Evolutionary conservation across 1,140 invertebrate species (phyloP).

Genomic region (Leptinotarsa lineolata): DNA sequence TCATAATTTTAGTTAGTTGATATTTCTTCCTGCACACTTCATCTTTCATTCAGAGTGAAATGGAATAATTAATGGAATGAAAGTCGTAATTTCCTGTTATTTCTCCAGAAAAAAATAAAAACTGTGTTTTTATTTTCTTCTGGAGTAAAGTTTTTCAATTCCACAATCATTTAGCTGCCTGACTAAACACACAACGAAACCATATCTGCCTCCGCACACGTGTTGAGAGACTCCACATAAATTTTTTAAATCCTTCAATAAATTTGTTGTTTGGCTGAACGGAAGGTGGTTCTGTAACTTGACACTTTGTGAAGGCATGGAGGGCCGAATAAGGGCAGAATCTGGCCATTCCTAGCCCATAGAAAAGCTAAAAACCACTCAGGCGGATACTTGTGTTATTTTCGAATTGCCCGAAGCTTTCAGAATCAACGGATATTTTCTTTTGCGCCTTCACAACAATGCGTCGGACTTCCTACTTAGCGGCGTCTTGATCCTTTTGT

Average conservation of each 20-base stretch:
- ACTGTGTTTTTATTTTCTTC: too few relatives aligned
- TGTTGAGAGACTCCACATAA: slow-evolving; percentile 8
- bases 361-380: slow-evolving; percentile 41
- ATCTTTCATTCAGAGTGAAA: too few relatives aligned
- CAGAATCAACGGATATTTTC: slow-evolving; percentile 17
- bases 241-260: slow-evolving; percentile 24
- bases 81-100: too few relatives aligned
- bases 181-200: background rate
- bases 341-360: slow-evolving; percentile 38
- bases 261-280: slow-evolving; percentile 22
- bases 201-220: slow-evolving; percentile 2
- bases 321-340: slow-evolving; percentile 18
- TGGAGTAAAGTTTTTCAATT: too few relatives aligned
- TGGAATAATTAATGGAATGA: too few relatives aligned
- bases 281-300: slow-evolving; percentile 37
- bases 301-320: slow-evolving; percentile 36
- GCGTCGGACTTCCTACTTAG: slow-evolving; percentile 25
- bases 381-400: slow-evolving; percentile 39
- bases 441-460: slow-evolving; percentile 22
- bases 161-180: background rate
- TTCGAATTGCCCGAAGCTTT: slow-evolving; percentile 32
- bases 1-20: too few relatives aligned
- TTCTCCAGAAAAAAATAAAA: too few relatives aligned
- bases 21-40: too few relatives aligned
- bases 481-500: slow-evolving; percentile 16